Evolutionary conservation across 2,797 vertebrate species (phyloP), one percentile per base, ranked within the genome.

Genomic region (Sebastes matsubarae): DNA sequence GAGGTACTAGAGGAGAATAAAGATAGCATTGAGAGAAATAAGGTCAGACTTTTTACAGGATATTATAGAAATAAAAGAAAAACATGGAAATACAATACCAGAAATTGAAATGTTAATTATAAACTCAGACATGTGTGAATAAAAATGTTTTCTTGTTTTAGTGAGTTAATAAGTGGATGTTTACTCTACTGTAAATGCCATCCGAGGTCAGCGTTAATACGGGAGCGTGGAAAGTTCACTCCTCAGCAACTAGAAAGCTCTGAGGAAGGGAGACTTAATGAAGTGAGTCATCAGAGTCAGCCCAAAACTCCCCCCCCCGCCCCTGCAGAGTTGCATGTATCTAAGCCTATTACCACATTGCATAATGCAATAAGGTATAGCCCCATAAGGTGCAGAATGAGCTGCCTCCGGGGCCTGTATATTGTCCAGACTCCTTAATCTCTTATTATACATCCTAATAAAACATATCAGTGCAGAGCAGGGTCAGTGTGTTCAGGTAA

Each of bases 271-370:
- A 89, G 86, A 83, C 84, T 92, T 92, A 92, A 89, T 91, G 77
- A 91, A 90, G 78, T 89, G 89, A 93, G 88, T 93, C 92, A 91
- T 89, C 85, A 64, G 82, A 85, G 70, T 75, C 58, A 34, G 61
- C 68, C 86, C 86, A 72, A 88, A 82, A 78, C 74, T 69, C 36
- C 60, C 80, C 82, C 76, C 24, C 7, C 6, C 82, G 61, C 55
- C 63, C 85, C 79, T 80, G 76, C 86, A 83, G 79, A 82, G 76
- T 24, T 72, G 74, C 77, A 82, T 64, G 77, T 10, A 70, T 82
- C 80, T 93, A 90, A 93, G 89, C 90, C 92, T 87, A 91, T 93
- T 92, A 91, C 66, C 68, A 30, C 50, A 75, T 89, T 93, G 84
- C 90, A 89, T 93, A 89, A 94, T 85, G 77, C 85, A 91, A 80